Conservation (phyloP, 2,113 vertebrate species). For the Boulengerochromis microlepis region DNA sequence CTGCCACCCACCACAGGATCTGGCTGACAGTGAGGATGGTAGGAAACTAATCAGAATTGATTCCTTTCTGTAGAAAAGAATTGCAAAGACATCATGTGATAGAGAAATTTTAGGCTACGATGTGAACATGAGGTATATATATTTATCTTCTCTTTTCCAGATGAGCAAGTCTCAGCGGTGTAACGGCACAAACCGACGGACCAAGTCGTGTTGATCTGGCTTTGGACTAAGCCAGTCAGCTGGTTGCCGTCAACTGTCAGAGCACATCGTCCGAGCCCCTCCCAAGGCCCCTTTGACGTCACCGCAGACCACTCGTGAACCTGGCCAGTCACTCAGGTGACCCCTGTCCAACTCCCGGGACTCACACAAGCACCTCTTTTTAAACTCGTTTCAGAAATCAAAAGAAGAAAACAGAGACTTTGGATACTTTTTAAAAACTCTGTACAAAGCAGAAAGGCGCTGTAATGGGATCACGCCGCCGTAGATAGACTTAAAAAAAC, state of each 20-base stretch:
- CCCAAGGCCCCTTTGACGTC: background rate
- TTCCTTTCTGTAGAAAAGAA: background rate
- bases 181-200: background rate
- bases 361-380: constrained; percentile 23
- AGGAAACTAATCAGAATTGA: constrained; percentile 34
- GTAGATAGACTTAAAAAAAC: background rate
- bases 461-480: background rate
- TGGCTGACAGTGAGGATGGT: constrained; percentile 89
- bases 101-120: accelerated
- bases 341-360: background rate
- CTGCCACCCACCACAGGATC: constrained; percentile 54
- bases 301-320: background rate
- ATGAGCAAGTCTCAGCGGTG: constrained; percentile 93
- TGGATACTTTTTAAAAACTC: constrained; percentile 18
- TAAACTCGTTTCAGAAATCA: background rate
- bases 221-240: constrained; percentile 5
- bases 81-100: background rate
- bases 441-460: background rate
- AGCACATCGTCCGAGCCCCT: constrained; percentile 49
- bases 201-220: background rate
- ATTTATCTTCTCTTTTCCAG: constrained; percentile 70
- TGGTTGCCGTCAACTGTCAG: background rate
- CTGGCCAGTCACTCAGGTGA: background rate
- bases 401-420: background rate
- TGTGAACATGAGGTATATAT: background rate